Percentiles rank a stretch among this genome's conserved stretches.
Conservation (phyloP, 2,888 invertebrate genomes). For the Sepioteuthis lessoniana region DNA sequence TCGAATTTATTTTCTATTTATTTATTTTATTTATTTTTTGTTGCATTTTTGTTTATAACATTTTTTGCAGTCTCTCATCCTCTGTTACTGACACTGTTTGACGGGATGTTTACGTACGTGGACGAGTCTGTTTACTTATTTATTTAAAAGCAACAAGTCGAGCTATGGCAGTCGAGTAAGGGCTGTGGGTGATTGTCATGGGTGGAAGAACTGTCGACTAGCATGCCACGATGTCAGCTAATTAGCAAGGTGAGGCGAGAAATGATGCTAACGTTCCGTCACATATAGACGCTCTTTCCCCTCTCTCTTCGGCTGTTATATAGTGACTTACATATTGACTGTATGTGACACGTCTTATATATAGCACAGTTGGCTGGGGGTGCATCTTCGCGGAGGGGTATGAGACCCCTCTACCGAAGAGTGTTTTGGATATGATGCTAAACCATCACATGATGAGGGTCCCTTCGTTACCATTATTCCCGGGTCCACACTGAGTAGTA, state of each 20-base stretch:
- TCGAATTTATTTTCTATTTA: not conserved
- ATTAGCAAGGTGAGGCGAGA: constrained; percentile 6
- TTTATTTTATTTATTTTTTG: not conserved
- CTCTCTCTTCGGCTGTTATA: too few relatives aligned
- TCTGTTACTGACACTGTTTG: not conserved
- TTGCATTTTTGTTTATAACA: not conserved
- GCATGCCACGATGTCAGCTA: not conserved
- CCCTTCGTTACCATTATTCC: too few relatives aligned
- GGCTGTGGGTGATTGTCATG: not conserved
- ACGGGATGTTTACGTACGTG: constrained; percentile 11
- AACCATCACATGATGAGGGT: too few relatives aligned
- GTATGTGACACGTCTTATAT: too few relatives aligned
- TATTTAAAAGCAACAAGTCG: constrained; percentile 33
- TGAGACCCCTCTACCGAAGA: too few relatives aligned
- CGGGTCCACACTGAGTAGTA: too few relatives aligned
- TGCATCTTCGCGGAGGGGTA: too few relatives aligned
- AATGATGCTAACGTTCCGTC: not conserved
- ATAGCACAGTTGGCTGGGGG: too few relatives aligned
- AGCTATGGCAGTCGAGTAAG: not conserved
- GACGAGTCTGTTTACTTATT: not conserved
- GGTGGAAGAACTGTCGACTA: not conserved
- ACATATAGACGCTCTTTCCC: not conserved
- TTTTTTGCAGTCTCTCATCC: not conserved
- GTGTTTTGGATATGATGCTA: too few relatives aligned
- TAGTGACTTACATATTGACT: too few relatives aligned